Evolutionary conservation across 2,113 vertebrate genomes (phyloP).

Genomic region (Rattus norvegicus): DNA sequence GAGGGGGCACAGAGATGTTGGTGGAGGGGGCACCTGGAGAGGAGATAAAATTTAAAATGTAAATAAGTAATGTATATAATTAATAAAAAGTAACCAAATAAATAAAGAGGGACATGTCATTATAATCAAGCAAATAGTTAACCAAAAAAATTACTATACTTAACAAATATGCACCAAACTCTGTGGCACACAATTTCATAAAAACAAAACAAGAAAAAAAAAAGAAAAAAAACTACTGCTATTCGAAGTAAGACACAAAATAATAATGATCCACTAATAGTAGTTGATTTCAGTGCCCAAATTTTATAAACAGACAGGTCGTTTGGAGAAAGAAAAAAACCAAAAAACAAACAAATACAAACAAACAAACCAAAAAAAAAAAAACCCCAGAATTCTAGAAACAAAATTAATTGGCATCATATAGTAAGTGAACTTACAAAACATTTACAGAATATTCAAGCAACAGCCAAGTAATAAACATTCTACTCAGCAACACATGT

Average conservation of each 20-base stretch:
- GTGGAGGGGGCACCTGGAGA: too few relatives aligned
- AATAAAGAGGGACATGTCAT: not conserved
- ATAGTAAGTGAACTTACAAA: not conserved
- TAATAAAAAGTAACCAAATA: not conserved
- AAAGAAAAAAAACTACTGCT: too few relatives aligned
- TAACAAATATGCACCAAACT: not conserved
- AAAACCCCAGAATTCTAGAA: not conserved
- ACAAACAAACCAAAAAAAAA: accelerated
- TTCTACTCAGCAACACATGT: not conserved
- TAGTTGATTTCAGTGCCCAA: not conserved
- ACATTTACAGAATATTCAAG: not conserved
- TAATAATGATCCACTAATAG: not conserved
- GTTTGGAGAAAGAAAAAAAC: not conserved
- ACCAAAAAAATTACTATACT: not conserved
- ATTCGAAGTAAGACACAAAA: not conserved
- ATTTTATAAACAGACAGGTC: not conserved
- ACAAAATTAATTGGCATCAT: not conserved
- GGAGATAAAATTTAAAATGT: too few relatives aligned
- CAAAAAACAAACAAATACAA: not conserved
- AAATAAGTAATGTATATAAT: too few relatives aligned
- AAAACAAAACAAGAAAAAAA: too few relatives aligned
- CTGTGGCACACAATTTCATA: not conserved
- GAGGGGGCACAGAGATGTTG: too few relatives aligned
- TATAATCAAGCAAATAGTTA: not conserved
- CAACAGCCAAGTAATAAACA: not conserved